Conservation (phyloP, 2,888 invertebrate genomes). For the Drosophila testacea region DNA sequence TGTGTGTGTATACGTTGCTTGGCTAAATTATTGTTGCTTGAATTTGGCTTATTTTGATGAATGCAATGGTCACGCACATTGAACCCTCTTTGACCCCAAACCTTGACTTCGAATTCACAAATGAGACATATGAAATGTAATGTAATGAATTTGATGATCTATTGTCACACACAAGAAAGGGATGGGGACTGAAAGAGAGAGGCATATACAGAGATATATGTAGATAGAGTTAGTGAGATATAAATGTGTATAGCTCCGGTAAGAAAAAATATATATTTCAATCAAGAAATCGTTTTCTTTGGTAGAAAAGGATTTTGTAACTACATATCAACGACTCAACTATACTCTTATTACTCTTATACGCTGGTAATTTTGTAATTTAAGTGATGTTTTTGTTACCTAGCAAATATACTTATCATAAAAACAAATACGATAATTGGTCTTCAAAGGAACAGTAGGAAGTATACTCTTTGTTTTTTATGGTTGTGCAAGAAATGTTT, state of each 20-base stretch:
- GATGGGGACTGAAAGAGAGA: not conserved
- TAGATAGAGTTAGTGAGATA: not conserved
- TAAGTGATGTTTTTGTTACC: too few relatives aligned
- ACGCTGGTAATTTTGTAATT: too few relatives aligned
- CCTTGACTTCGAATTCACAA: slow-evolving; percentile 34
- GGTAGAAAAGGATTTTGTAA: too few relatives aligned
- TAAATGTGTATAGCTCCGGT: not conserved
- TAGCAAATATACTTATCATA: too few relatives aligned
- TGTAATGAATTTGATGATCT: slow-evolving; percentile 85
- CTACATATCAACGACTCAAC: too few relatives aligned
- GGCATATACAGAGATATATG: not conserved
- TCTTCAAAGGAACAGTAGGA: too few relatives aligned
- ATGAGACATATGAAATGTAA: slow-evolving; percentile 79
- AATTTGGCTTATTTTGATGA: slow-evolving; percentile 67
- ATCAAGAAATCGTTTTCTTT: too few relatives aligned
- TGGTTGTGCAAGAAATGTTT: too few relatives aligned
- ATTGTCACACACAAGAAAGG: slow-evolving; percentile 75
- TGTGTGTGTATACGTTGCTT: slow-evolving; percentile 4
- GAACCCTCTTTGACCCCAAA: slow-evolving; percentile 14
- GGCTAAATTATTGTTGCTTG: slow-evolving; percentile 47
- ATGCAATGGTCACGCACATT: slow-evolving; percentile 71
- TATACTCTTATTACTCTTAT: too few relatives aligned
- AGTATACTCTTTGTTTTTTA: too few relatives aligned
- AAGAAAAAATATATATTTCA: not conserved
- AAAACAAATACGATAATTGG: too few relatives aligned